phyloP scores from a whole-genome alignment of 2,113 vertebrate species.

The Boleophthalmus pectinirostris region DNA sequence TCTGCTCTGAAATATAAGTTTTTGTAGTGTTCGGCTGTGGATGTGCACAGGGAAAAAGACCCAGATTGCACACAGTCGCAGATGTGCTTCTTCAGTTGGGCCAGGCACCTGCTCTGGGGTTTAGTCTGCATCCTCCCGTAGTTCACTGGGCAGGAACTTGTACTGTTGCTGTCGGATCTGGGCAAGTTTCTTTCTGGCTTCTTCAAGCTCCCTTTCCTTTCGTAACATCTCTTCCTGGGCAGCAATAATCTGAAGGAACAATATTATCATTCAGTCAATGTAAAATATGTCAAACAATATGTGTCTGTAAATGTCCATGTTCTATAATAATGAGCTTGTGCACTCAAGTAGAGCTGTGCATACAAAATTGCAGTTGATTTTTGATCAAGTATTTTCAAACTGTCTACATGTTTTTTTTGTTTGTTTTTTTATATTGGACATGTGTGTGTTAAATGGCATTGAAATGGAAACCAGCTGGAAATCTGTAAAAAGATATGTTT shows the following conservation, averaged over 20 bases:
- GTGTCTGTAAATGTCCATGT: no score
- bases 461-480: background rate
- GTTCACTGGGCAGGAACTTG: constrained; percentile 95
- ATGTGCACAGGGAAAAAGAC: constrained; percentile 17
- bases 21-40: constrained; percentile 19
- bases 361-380: no score
- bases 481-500: no score
- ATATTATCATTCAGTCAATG: background rate
- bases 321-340: no score
- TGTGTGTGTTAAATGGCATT: background rate
- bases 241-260: constrained; percentile 88
- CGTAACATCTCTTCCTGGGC: constrained; percentile 99
- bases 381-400: no score
- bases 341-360: no score
- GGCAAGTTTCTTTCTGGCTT: constrained; percentile 95
- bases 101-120: background rate
- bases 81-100: constrained; percentile 21
- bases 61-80: constrained; percentile 19
- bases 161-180: constrained; percentile 99
- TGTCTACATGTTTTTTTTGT: no score
- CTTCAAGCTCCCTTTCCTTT: constrained; percentile 96
- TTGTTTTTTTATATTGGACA: no score
- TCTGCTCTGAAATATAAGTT: constrained; percentile 27
- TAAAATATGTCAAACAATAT: background rate
- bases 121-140: constrained; percentile 91